Evolutionary conservation across 2,888 invertebrate species (phyloP).

Genomic region (Eutolmus rufibarbis): DNA sequence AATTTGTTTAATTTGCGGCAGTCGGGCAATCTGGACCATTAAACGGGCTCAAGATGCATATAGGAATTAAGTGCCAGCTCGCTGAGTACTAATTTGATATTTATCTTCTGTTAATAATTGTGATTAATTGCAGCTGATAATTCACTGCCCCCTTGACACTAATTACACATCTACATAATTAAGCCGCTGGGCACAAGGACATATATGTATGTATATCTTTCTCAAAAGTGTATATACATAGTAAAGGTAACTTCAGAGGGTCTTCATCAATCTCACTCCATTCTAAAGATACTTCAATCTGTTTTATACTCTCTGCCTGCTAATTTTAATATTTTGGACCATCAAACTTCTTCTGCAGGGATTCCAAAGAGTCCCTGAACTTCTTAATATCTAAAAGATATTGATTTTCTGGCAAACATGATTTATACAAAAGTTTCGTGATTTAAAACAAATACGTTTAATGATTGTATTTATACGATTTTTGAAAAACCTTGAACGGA

Average conservation of each 20-base stretch:
- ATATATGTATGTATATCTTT: neutral
- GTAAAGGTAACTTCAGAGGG: neutral
- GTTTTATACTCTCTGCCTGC: neutral
- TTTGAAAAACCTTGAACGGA: too few relatives aligned
- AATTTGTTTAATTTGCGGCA: neutral
- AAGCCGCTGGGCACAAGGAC: neutral
- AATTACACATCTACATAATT: slow-evolving; percentile 11
- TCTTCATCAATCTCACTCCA: neutral
- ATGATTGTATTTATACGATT: too few relatives aligned
- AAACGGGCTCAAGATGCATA: neutral
- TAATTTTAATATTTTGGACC: too few relatives aligned
- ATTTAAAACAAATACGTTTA: too few relatives aligned
- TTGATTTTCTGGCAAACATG: too few relatives aligned
- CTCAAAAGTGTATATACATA: neutral
- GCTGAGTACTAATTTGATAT: slow-evolving; percentile 4
- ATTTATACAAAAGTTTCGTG: too few relatives aligned
- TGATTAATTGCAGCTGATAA: slow-evolving; percentile 1
- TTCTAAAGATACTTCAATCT: neutral
- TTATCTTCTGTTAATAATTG: neutral
- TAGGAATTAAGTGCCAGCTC: neutral
- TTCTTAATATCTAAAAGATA: too few relatives aligned
- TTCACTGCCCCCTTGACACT: neutral
- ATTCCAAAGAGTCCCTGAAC: too few relatives aligned
- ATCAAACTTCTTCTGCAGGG: too few relatives aligned
- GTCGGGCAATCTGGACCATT: neutral